These are phyloP conservation scores for Tyria jacobaeae DNA, from an alignment of 2,888 invertebrate genomes.

Conservation along the genomic window DNA sequence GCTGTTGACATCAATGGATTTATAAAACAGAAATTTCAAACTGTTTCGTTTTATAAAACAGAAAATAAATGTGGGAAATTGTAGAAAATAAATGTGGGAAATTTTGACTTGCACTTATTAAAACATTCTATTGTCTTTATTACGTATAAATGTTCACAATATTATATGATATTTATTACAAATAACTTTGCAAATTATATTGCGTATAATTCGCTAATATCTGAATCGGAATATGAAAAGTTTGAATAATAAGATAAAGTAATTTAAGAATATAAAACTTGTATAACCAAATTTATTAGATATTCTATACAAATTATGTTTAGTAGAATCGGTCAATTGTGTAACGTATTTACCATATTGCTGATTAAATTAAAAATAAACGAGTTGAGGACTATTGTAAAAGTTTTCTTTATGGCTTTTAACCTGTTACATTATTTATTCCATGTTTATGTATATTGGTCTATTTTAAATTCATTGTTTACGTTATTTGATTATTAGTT, in stretches of 20 bases:
- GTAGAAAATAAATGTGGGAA: too few species aligned
- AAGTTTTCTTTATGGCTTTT: not conserved
- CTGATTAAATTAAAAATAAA: not conserved
- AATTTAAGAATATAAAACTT: not conserved
- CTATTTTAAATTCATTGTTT: not conserved
- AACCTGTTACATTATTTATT: not conserved
- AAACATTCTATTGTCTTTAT: too few species aligned
- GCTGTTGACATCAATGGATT: too few species aligned
- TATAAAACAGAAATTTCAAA: too few species aligned
- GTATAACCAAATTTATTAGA: not conserved
- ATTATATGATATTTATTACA: not conserved
- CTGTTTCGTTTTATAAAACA: too few species aligned
- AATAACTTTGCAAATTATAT: not conserved
- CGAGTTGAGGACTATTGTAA: not conserved
- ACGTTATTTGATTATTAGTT: not conserved
- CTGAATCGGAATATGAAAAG: not conserved
- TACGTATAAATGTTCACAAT: too few species aligned
- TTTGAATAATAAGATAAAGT: not conserved
- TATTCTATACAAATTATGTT: not conserved
- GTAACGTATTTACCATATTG: constrained; percentile 4
- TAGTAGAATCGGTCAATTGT: not conserved
- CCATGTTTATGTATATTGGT: not conserved
- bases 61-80: too few species aligned
- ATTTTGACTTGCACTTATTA: too few species aligned
- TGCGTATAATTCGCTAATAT: not conserved